Conservation (phyloP, 1,140 invertebrate genomes). For the Diuraphis noxia region DNA sequence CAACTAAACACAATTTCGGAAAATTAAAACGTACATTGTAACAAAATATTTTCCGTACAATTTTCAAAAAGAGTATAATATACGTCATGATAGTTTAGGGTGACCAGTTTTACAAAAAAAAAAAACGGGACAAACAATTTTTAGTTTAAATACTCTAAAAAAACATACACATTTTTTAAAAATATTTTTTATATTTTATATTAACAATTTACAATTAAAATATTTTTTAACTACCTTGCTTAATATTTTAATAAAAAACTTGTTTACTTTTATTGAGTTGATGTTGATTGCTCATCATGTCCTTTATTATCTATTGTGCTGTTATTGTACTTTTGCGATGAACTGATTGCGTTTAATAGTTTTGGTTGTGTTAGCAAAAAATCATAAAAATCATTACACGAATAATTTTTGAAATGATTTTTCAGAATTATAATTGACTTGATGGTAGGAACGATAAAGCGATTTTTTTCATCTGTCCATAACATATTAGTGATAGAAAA, state of each 20-base stretch:
- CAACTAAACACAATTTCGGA: no score
- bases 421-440: constrained; percentile 17
- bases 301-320: neutral
- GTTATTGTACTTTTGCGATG: neutral
- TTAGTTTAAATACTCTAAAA: neutral
- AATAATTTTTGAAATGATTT: constrained; percentile 3
- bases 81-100: no score
- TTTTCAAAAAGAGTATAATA: no score
- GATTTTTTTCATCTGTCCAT: constrained; percentile 1
- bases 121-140: neutral
- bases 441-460: neutral
- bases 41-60: no score
- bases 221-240: neutral
- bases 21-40: no score
- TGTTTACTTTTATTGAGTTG: neutral
- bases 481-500: neutral
- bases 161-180: no score
- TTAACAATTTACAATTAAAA: neutral
- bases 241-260: neutral
- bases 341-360: constrained; percentile 1
- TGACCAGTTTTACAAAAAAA: neutral
- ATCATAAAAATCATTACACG: constrained; percentile 19
- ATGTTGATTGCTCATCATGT: constrained; percentile 24
- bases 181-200: neutral
- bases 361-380: constrained; percentile 23